phyloP scores from a whole-genome alignment of 2,797 vertebrate genomes.

The Pyrrhura leucotis region DNA sequence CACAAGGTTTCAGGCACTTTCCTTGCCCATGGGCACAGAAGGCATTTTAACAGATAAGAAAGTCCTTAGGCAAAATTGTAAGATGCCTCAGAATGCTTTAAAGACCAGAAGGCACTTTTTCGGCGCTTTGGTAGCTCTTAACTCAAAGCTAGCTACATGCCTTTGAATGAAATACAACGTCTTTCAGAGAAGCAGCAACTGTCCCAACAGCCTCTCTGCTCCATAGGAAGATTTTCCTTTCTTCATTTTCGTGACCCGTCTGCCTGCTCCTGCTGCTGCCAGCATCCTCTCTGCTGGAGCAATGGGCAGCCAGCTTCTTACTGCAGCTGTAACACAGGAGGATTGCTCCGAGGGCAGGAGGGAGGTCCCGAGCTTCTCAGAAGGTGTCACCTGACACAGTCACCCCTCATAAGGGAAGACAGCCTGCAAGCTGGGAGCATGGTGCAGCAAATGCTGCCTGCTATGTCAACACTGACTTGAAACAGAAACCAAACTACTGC shows the following conservation, averaged over 20 bases:
- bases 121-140: background rate
- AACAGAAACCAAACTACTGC: background rate
- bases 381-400: background rate
- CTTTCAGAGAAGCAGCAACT: background rate
- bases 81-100: background rate
- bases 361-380: accelerated
- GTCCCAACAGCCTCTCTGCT: background rate
- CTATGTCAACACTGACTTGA: background rate
- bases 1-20: background rate
- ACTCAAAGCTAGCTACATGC: background rate
- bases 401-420: background rate
- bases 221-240: background rate
- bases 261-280: background rate
- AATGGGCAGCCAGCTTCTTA: background rate
- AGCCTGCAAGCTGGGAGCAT: background rate
- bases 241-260: background rate
- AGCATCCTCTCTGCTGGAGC: background rate
- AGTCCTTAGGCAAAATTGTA: background rate
- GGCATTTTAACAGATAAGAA: background rate
- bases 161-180: background rate
- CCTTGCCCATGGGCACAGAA: background rate
- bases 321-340: background rate
- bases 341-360: background rate
- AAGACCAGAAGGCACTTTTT: background rate
- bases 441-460: accelerated